These are phyloP conservation scores for Scophthalmus maximus DNA, from an alignment of 2,113 vertebrate genomes.

Conservation along the genomic window DNA sequence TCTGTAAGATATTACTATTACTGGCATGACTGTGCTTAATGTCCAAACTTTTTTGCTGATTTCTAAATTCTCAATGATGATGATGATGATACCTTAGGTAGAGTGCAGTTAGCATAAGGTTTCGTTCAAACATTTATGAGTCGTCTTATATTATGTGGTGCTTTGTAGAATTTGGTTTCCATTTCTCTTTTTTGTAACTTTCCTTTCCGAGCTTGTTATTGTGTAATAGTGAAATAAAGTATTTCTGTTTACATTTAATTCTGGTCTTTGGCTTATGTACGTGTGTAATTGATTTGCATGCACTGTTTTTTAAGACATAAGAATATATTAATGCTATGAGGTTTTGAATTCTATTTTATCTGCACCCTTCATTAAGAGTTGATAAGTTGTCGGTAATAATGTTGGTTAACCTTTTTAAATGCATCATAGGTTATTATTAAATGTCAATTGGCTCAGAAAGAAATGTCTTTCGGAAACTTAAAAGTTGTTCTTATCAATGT, in stretches of 20 bases:
- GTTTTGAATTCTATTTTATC: too few relatives aligned
- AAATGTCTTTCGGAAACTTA: too few relatives aligned
- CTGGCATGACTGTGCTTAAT: conserved; percentile 86
- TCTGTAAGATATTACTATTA: conserved; percentile 83
- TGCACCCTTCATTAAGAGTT: too few relatives aligned
- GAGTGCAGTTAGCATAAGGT: conserved; percentile 78
- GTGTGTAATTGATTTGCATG: too few relatives aligned
- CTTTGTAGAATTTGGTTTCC: conserved; percentile 87
- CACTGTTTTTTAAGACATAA: too few relatives aligned
- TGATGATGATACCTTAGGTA: conserved; percentile 72
- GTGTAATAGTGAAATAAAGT: conserved; percentile 99
- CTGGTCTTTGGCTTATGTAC: conserved; percentile 17
- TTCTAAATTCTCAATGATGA: conserved; percentile 74
- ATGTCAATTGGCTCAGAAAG: too few relatives aligned
- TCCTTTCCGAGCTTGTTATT: conserved; percentile 91
- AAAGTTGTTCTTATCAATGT: too few relatives aligned
- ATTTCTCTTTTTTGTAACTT: conserved; percentile 86
- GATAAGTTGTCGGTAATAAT: too few relatives aligned
- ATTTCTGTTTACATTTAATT: conserved; percentile 89
- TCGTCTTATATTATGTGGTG: conserved; percentile 89
- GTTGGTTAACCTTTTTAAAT: too few relatives aligned
- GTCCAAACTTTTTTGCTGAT: conserved; percentile 81
- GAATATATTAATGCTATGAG: too few relatives aligned
- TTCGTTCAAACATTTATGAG: conserved; percentile 80
- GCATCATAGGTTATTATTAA: too few relatives aligned